Base-by-base conservation (phyloP, 2,888 invertebrate genomes). In the Ochropleura leucogaster region DNA sequence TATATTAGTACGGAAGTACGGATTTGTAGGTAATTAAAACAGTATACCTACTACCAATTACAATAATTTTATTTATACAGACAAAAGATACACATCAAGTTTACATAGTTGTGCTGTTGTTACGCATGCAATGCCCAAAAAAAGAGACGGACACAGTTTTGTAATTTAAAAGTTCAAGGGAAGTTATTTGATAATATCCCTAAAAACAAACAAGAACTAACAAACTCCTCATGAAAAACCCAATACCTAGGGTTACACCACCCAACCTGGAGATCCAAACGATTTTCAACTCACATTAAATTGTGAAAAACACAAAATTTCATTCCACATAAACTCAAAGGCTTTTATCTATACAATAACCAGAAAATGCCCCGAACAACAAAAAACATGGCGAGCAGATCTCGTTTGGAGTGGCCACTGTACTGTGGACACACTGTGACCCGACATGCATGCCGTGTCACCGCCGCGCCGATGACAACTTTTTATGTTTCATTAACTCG, bases 401-500 rank as follows among this genome's bases (percentile, higher is more conserved):
- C 57, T 57, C 84, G 68, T 40, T 65, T 76, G 72, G 30, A 84
- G 82, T 85, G 80, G 64, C 67, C 68, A 62, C 64, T 72, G 73
- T 53, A 53, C 73, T 49, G 77, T 59, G 74, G 55, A 69, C 72
- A 72, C 57, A 49, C 72, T 7, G 68, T 46, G 64, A 72, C 59
- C 70, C 64, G 69, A 74, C 80, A 80, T 72, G 60, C 65, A 71
- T 57, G 84, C 67, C 68, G 30, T 72, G 80, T 80, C 80, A 74
- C 20, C 20, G 20, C 0, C 57, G 55, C 20, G 20, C 0, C 57
- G 55, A 72, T 83, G 83, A 83, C 84, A 85, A 76, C 80, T 74
- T 83, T 84, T 80, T 80, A 83, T 72, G 72, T 83, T 74, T 64
- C 83, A 74, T 74, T 74, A 80, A 76, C 69, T 63, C 63, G 8